Conservation (phyloP, 1,140 invertebrate genomes). For the Megalopta genalis region DNA sequence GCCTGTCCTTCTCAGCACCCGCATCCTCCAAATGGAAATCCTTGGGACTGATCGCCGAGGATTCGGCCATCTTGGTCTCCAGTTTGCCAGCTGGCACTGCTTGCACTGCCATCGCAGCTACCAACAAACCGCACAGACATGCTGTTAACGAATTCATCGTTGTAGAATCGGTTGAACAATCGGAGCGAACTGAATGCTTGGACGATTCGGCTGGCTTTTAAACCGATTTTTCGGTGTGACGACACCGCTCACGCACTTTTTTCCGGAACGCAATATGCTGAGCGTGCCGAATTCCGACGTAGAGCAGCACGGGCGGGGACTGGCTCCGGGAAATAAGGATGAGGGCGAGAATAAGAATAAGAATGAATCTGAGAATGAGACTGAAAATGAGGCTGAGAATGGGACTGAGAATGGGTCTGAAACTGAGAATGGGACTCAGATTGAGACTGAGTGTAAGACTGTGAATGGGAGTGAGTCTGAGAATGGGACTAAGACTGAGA, state of each 20-base stretch:
- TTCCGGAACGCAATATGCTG: background rate
- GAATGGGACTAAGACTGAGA: no score
- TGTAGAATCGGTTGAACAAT: background rate
- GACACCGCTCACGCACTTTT: slow-evolving; percentile 2
- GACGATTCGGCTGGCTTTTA: slow-evolving; percentile 35
- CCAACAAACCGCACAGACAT: background rate
- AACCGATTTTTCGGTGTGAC: background rate
- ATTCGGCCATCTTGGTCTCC: slow-evolving; percentile 26
- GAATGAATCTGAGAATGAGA: no score
- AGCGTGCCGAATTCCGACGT: background rate
- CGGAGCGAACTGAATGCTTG: slow-evolving; percentile 33
- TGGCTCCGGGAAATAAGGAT: no score
- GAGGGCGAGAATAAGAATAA: no score
- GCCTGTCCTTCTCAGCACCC: slow-evolving; percentile 32
- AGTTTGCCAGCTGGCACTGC: slow-evolving; percentile 22
- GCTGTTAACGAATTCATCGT: slow-evolving; percentile 21
- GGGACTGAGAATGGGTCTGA: no score
- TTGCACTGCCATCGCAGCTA: slow-evolving; percentile 13
- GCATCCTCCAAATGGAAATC: slow-evolving; percentile 7
- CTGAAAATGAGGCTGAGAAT: no score
- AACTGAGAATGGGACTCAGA: no score
- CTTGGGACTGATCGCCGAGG: background rate
- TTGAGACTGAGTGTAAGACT: no score
- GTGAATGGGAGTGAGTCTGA: no score
- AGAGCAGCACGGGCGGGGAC: no score